Percentiles rank a stretch among this genome's conserved stretches.
phyloP scores from a whole-genome alignment of 2,113 vertebrate species.

The Charina bottae region DNA sequence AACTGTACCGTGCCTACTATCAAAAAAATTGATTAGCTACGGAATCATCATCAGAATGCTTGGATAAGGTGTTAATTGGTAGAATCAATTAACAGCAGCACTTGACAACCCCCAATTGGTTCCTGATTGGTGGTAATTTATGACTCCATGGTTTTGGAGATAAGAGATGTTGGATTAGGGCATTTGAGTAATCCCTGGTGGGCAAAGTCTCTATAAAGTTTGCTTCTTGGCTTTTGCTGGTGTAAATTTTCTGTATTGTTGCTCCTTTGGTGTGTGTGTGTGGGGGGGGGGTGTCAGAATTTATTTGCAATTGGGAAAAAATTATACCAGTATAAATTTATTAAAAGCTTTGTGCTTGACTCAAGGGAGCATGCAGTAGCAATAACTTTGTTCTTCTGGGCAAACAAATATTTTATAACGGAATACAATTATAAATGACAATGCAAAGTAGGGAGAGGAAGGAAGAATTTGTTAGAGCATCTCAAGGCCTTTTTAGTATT shows the following conservation, averaged over 20 bases:
- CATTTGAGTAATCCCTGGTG: neutral
- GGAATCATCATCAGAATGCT: conserved; percentile 10
- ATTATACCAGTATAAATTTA: conserved; percentile 30
- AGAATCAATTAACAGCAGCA: conserved; percentile 17
- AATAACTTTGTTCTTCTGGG: conserved; percentile 13
- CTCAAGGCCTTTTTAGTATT: neutral
- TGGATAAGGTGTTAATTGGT: conserved; percentile 26
- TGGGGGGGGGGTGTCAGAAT: neutral
- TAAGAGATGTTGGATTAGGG: neutral
- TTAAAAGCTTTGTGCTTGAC: conserved; percentile 30
- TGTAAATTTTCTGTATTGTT: neutral
- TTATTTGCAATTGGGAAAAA: conserved; percentile 20
- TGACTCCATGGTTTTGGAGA: neutral
- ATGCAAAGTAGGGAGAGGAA: neutral
- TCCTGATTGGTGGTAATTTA: neutral
- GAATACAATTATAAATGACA: conserved; percentile 27
- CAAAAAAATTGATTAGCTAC: conserved; percentile 31
- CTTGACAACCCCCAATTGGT: conserved; percentile 4
- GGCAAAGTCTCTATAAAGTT: neutral
- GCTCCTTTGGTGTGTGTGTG: neutral
- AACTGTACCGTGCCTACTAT: neutral
- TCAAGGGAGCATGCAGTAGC: neutral
- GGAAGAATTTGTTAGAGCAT: fast-evolving
- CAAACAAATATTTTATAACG: conserved; percentile 12
- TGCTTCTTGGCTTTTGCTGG: neutral